These are phyloP conservation scores for Leguminivora glycinivorella DNA, from an alignment of 1,140 invertebrate genomes.

Conservation along the genomic window DNA sequence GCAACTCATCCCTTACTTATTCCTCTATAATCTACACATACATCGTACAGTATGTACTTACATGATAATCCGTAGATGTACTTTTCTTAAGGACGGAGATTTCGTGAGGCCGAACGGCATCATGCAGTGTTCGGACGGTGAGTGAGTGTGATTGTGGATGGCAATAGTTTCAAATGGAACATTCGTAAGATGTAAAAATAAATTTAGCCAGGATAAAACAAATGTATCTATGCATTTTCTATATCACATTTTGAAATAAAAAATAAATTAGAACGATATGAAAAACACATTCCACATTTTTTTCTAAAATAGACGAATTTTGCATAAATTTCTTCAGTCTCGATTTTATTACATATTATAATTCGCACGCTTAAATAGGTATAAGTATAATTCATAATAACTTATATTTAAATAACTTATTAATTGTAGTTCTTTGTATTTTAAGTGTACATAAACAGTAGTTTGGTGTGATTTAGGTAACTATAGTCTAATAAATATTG, in stretches of 20 bases:
- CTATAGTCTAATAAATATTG: not conserved
- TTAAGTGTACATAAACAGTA: not conserved
- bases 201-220: no score
- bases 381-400: not conserved
- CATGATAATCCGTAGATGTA: conserved; percentile 54
- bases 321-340: not conserved
- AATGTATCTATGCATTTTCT: no score
- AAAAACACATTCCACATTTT: not conserved
- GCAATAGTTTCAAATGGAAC: not conserved
- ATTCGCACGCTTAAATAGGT: not conserved
- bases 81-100: conserved; percentile 50
- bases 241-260: no score
- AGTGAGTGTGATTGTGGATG: not conserved
- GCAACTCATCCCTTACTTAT: no score
- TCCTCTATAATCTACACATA: no score
- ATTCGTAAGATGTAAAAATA: not conserved
- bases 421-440: not conserved
- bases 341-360: not conserved
- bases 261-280: no score
- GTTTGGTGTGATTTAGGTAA: conserved; percentile 6
- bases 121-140: not conserved
- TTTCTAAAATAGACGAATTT: not conserved
- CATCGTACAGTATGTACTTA: conserved; percentile 54
- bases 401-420: not conserved
- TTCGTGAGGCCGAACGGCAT: not conserved